Evolutionary conservation across 2,113 vertebrate genomes (phyloP).

Genomic region (Spilogale gracilis): DNA sequence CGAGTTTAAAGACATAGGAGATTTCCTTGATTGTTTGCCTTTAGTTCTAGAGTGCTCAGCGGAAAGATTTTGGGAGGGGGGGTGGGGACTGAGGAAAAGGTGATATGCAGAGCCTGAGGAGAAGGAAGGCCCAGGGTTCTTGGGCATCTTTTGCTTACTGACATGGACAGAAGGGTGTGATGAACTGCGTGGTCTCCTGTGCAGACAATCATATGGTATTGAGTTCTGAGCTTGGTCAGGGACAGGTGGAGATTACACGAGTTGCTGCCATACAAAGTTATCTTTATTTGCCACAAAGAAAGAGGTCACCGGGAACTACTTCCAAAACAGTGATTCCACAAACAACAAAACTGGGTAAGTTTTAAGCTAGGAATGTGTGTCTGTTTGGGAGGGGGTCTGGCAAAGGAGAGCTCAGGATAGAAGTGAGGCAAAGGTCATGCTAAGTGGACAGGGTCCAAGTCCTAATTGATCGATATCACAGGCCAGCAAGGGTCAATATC

Average conservation of each 20-base stretch:
- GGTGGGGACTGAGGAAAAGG: neutral
- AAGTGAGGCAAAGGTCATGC: neutral
- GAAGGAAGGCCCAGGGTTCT: neutral
- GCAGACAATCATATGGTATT: neutral
- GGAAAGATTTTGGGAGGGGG: neutral
- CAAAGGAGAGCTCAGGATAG: neutral
- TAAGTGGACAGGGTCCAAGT: neutral
- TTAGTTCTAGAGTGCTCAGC: neutral
- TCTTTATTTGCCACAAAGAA: neutral
- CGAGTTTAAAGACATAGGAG: fast-evolving
- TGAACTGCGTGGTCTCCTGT: fast-evolving
- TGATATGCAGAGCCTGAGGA: neutral
- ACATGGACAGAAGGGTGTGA: neutral
- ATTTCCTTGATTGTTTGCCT: neutral
- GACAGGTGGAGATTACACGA: neutral
- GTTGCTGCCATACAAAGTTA: neutral
- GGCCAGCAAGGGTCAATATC: neutral
- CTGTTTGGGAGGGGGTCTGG: neutral
- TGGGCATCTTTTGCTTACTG: neutral
- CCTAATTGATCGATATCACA: neutral
- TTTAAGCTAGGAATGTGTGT: neutral
- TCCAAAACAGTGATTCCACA: neutral
- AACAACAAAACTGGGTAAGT: neutral
- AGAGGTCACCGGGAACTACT: neutral
- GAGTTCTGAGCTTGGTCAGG: neutral